phyloP scores from a whole-genome alignment of 64 coral and sea anemone species.

The Actinia equina region DNA sequence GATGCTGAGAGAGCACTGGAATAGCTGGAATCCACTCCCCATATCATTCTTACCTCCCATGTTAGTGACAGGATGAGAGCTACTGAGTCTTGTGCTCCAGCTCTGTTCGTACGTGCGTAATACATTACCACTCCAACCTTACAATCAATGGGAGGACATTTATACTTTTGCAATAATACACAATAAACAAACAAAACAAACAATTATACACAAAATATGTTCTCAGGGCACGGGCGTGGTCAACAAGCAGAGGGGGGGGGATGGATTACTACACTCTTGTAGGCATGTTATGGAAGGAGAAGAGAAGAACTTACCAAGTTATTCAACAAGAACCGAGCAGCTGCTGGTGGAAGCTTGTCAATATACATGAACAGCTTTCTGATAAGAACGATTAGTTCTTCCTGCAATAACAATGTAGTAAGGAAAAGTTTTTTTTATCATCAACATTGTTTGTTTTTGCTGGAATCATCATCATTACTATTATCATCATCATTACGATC shows the following conservation, averaged over 20 bases:
- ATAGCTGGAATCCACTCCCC: no score
- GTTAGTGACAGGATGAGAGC: constrained; percentile 79
- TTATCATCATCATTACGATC: no score
- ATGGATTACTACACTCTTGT: no score
- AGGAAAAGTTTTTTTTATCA: neutral
- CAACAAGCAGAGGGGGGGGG: no score
- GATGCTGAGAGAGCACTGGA: neutral
- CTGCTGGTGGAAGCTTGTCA: constrained; percentile 71
- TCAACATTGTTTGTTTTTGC: neutral
- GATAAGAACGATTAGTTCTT: constrained; percentile 77
- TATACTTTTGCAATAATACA: no score
- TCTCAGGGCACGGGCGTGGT: no score
- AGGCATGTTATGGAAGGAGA: neutral
- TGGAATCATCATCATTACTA: no score
- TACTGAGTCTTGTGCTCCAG: constrained; percentile 80
- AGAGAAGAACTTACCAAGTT: constrained; percentile 69
- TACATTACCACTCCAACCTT: constrained; percentile 96
- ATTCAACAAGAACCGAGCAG: constrained; percentile 81
- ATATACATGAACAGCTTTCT: constrained; percentile 84
- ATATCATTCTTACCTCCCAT: constrained; percentile 84
- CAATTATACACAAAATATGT: no score
- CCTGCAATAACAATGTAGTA: constrained; percentile 31
- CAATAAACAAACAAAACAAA: no score
- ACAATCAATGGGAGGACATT: no score
- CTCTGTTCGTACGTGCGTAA: constrained; percentile 85